phyloP scores from a whole-genome alignment of 2,113 vertebrate species.

The Nothoprocta perdicaria region DNA sequence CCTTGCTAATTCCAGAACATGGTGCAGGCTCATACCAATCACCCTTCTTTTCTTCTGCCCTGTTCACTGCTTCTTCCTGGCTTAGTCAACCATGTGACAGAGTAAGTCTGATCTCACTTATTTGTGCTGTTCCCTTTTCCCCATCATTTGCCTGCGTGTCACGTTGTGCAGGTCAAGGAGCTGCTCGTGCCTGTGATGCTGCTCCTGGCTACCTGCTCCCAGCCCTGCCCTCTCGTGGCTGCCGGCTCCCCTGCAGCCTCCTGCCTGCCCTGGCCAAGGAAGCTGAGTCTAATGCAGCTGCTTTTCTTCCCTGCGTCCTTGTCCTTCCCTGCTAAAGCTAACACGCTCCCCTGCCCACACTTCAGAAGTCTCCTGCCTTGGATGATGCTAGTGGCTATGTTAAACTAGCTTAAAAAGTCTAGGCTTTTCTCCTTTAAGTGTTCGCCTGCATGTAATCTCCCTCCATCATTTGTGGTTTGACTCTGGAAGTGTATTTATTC shows the following conservation, averaged over 20 bases:
- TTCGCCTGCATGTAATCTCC: neutral
- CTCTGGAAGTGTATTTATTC: neutral
- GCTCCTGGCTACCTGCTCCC: neutral
- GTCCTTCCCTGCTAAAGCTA: neutral
- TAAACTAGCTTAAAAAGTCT: neutral
- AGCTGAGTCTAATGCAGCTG: neutral
- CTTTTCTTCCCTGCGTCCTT: neutral
- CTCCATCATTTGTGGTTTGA: neutral
- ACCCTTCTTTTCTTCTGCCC: conserved; percentile 20
- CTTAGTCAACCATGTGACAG: neutral
- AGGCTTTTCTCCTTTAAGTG: neutral
- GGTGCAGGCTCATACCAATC: neutral
- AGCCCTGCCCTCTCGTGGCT: conserved; percentile 59
- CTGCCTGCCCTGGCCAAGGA: neutral
- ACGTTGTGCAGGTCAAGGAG: neutral
- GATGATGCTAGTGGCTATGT: neutral
- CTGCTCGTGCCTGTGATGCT: neutral
- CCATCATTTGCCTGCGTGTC: neutral
- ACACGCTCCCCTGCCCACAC: neutral
- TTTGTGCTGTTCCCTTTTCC: neutral
- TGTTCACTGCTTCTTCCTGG: conserved; percentile 43
- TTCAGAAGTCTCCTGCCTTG: neutral
- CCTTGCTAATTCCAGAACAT: neutral
- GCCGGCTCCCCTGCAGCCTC: conserved; percentile 1
- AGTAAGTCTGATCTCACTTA: conserved; percentile 58